Evolutionary conservation across 1,140 invertebrate species (phyloP), one percentile per base, ranked within the genome.

Genomic region (Maconellicoccus hirsutus): DNA sequence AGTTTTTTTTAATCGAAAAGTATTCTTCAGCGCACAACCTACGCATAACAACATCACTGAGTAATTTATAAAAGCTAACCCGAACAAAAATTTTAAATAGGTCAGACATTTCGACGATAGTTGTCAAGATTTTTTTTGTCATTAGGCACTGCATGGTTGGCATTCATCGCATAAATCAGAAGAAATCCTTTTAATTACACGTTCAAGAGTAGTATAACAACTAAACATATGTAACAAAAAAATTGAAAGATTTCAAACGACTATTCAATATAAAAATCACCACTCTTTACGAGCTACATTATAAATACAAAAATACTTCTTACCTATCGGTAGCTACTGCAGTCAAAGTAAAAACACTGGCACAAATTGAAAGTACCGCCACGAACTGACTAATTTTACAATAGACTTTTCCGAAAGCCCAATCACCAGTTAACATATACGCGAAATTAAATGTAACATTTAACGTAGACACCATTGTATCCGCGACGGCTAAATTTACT

Each of bases 261-360:
- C 14, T 38, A 7, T 38, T 38, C 33, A 38, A 14, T 14, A 14
- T 6, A 38, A 38, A 38, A n/a, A n/a, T n/a, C n/a, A n/a, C n/a
- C n/a, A n/a, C n/a, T n/a, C n/a, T n/a, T n/a, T n/a, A n/a, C n/a
- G n/a, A n/a, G n/a, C n/a, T n/a, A 38, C 33, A 38, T 6, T 38
- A 7, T 38, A 38, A 38, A 38, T 7, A 38, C 14, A 38, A 38
- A 38, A n/a, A n/a, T n/a, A n/a, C n/a, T n/a, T 38, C 86, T 87
- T 80, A 98, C 95, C 95, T 88, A 81, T 98, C 95, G 72, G 97
- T 89, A 70, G 93, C 93, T 74, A 98, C 96, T 71, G 94, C 93
- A 89, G 96, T 93, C 52, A 98, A 84, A 0, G 95, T 98, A 80
- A 97, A 95, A 26, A 98, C 94, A 42, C 91, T 94, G 0, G 92